Evolutionary conservation across 2,888 invertebrate genomes (phyloP).

Genomic region (Acanthopleura granulata): DNA sequence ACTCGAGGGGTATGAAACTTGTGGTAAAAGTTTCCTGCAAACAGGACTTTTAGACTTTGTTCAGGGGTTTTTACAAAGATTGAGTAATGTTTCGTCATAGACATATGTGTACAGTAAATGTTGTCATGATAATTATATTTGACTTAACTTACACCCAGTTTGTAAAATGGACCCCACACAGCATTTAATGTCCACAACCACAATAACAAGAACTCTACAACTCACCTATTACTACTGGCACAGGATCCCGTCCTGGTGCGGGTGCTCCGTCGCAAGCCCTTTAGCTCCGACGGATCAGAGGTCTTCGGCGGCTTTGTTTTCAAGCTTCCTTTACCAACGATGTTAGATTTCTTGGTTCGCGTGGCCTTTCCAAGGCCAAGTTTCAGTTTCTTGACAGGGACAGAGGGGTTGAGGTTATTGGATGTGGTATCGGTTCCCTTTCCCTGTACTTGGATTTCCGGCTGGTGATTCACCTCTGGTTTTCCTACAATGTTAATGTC

Average conservation of each 20-base stretch:
- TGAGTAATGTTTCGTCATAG: too few relatives aligned
- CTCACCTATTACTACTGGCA: slow-evolving; percentile 74
- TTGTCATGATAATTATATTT: too few relatives aligned
- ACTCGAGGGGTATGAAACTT: too few relatives aligned
- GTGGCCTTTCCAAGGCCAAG: neutral
- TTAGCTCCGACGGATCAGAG: slow-evolving; percentile 40
- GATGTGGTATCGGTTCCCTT: neutral
- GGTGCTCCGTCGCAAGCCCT: slow-evolving; percentile 49
- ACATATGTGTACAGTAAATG: too few relatives aligned
- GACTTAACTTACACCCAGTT: too few relatives aligned
- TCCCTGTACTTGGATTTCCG: slow-evolving; percentile 9
- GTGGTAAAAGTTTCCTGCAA: too few relatives aligned
- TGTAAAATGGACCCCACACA: too few relatives aligned
- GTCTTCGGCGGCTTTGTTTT: neutral
- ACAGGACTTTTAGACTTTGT: too few relatives aligned
- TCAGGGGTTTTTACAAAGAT: too few relatives aligned
- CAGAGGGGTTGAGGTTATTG: neutral
- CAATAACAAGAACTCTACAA: neutral
- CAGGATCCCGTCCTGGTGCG: slow-evolving; percentile 76
- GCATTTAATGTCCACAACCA: too few relatives aligned
- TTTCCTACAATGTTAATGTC: slow-evolving; percentile 10
- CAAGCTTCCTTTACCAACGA: neutral
- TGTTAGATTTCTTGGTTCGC: neutral
- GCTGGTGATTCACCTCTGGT: slow-evolving; percentile 4
- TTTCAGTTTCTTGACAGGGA: slow-evolving; percentile 16